Evolutionary conservation across 2,888 invertebrate species (phyloP).

Genomic region (Trypoxylon attenuatum): DNA sequence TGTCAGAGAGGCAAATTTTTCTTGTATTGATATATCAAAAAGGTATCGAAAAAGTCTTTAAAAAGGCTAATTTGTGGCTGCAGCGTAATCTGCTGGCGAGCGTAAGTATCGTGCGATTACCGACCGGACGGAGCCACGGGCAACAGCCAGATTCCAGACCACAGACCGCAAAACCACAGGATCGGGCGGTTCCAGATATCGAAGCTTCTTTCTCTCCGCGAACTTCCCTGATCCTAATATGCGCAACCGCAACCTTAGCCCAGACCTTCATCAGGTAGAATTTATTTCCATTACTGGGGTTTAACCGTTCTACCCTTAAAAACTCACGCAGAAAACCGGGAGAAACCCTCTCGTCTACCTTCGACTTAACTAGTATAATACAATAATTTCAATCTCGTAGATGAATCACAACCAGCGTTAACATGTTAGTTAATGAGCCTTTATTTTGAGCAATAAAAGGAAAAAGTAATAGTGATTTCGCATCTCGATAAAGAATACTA

Average conservation of each 20-base stretch:
- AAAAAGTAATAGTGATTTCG: too few relatives aligned
- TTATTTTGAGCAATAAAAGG: too few relatives aligned
- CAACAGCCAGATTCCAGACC: conserved; percentile 24
- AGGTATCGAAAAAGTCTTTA: background rate
- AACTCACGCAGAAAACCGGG: too few relatives aligned
- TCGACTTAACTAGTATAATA: too few relatives aligned
- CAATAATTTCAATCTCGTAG: too few relatives aligned
- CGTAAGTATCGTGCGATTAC: conserved; percentile 46
- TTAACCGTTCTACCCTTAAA: conserved; percentile 14
- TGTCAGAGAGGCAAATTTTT: too few relatives aligned
- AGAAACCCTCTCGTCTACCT: too few relatives aligned
- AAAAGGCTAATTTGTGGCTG: conserved; percentile 36
- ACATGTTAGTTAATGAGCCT: too few relatives aligned
- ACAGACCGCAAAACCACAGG: conserved; percentile 33
- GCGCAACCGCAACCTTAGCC: conserved; percentile 4
- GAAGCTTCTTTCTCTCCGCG: conserved; percentile 26
- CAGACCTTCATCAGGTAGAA: conserved; percentile 1
- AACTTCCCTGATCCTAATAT: conserved; percentile 11
- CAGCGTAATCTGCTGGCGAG: conserved; percentile 52
- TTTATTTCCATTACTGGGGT: conserved; percentile 17
- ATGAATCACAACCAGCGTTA: too few relatives aligned
- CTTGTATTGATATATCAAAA: too few relatives aligned
- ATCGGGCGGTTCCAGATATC: conserved; percentile 39
- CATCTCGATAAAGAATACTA: too few relatives aligned
- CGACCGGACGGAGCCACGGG: conserved; percentile 40